These are phyloP conservation scores for Drosophila funebris DNA, from an alignment of 1,140 invertebrate species.

Conservation along the genomic window DNA sequence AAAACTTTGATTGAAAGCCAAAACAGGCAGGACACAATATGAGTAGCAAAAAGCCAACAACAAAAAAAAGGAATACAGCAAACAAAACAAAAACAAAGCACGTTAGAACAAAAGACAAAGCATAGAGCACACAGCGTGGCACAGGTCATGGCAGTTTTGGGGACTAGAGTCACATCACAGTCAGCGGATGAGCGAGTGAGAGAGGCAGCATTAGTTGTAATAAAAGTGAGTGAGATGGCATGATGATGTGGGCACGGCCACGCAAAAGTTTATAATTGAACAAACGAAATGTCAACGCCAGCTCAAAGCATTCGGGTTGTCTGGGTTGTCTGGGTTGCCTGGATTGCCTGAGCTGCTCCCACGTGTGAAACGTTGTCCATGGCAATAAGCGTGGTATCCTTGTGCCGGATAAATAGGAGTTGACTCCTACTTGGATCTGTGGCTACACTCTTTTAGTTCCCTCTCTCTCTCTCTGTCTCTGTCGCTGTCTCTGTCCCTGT, in stretches of 20 bases:
- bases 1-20: conserved; percentile 80
- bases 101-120: conserved; percentile 66
- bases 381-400: conserved; percentile 28
- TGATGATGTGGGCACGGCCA: conserved; percentile 38
- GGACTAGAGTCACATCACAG: no score
- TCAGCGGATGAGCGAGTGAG: background rate
- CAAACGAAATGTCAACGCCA: conserved; percentile 78
- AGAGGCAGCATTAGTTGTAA: background rate
- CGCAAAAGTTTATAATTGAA: conserved; percentile 78
- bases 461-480: no score
- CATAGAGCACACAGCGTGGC: conserved; percentile 13
- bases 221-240: background rate
- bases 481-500: background rate
- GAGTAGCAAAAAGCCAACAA: conserved; percentile 57
- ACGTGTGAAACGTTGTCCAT: conserved; percentile 34
- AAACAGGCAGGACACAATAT: conserved; percentile 58
- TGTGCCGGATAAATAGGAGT: background rate
- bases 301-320: conserved; percentile 55
- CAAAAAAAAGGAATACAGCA: conserved; percentile 66
- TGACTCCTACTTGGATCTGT: background rate
- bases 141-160: background rate
- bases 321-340: no score
- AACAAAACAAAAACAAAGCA: conserved; percentile 69
- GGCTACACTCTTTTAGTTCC: no score
- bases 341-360: no score